Evolutionary conservation across 2,113 vertebrate genomes (phyloP).

Genomic region (Poecile atricapillus): DNA sequence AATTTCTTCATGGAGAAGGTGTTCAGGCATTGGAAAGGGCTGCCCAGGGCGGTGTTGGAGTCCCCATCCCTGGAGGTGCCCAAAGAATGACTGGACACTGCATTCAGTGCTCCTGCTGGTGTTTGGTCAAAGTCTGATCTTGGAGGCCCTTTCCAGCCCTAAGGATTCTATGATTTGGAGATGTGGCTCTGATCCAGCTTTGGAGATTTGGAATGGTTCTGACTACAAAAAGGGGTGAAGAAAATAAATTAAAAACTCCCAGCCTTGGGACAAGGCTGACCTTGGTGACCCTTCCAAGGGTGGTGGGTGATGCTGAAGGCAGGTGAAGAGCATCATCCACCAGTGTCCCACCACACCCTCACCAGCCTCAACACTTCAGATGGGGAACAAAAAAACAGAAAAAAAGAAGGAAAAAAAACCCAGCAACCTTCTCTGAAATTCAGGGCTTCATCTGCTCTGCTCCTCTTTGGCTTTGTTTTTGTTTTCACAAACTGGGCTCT

Average conservation of each 20-base stretch:
- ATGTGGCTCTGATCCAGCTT: neutral
- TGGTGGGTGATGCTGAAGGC: neutral
- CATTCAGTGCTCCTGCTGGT: neutral
- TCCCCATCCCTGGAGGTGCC: neutral
- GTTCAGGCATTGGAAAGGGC: neutral
- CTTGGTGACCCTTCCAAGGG: neutral
- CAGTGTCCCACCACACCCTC: neutral
- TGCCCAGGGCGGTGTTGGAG: neutral
- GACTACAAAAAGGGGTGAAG: neutral
- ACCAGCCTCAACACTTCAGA: neutral
- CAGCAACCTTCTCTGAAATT: neutral
- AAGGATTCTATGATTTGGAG: neutral
- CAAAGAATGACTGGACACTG: rapidly evolving
- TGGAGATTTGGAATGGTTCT: neutral
- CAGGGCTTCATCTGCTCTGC: neutral
- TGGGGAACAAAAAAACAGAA: neutral
- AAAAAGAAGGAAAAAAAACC: neutral
- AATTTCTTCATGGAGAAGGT: neutral
- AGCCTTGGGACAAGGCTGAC: neutral
- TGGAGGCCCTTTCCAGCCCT: neutral
- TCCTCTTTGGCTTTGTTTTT: constrained; percentile 35
- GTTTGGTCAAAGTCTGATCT: neutral
- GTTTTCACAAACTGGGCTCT: constrained; percentile 40
- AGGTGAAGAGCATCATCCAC: neutral
- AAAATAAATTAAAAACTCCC: neutral